Percentiles rank a stretch among this genome's conserved stretches.
These are phyloP conservation scores for Merluccius polli DNA, from an alignment of 2,797 vertebrate genomes.

Conservation along the genomic window DNA sequence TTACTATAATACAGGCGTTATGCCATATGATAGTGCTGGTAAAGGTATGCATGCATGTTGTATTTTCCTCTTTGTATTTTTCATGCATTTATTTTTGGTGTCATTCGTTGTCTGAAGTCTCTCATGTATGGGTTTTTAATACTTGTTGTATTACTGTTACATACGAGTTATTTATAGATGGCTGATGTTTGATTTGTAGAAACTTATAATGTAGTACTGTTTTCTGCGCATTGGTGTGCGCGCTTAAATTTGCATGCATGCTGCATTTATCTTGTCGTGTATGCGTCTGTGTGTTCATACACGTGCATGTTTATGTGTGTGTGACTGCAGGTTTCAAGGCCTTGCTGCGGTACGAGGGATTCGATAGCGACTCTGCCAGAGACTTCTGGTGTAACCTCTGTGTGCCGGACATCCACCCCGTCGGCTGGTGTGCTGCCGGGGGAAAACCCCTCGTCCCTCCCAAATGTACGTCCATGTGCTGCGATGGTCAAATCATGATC, in stretches of 20 bases:
- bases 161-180: no score
- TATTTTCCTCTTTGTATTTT: no score
- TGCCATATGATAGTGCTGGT: not conserved
- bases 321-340: slow-evolving; percentile 79
- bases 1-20: not conserved
- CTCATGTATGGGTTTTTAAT: no score
- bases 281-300: slow-evolving; percentile 3
- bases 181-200: not conserved
- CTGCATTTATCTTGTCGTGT: not conserved
- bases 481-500: no score
- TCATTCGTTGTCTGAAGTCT: no score
- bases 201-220: not conserved
- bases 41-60: not conserved
- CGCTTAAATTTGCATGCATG: not conserved
- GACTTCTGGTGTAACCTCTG: slow-evolving; percentile 91
- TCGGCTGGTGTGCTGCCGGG: slow-evolving; percentile 90
- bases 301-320: not conserved
- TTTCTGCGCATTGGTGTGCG: slow-evolving; percentile 4
- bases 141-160: no score
- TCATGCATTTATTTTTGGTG: no score
- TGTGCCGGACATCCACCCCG: slow-evolving; percentile 86
- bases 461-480: slow-evolving; percentile 68
- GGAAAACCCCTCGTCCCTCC: slow-evolving; percentile 88
- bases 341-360: slow-evolving; percentile 86
- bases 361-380: slow-evolving; percentile 82